Conservation (phyloP, 2,797 vertebrate genomes). For the Muscicapa comitata region DNA sequence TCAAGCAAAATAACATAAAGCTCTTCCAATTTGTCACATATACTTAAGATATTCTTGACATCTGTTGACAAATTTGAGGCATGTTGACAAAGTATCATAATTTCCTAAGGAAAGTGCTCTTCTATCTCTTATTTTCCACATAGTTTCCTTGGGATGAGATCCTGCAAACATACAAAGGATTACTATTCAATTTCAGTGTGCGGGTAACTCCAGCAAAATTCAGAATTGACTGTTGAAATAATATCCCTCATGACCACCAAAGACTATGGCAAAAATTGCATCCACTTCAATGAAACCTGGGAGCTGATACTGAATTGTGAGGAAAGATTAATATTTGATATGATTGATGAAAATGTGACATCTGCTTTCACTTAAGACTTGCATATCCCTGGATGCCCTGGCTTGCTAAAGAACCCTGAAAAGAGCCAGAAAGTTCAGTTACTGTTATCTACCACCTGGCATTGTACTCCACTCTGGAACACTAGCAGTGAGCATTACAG, state of each 20-base stretch:
- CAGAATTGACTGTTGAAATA: not conserved
- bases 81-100: not conserved
- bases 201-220: not conserved
- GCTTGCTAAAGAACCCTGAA: not conserved
- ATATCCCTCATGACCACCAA: not conserved
- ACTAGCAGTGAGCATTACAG: not conserved
- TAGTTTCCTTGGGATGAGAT: not conserved
- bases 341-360: not conserved
- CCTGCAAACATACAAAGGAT: not conserved
- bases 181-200: not conserved
- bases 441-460: not conserved
- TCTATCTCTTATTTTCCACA: not conserved
- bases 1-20: not conserved
- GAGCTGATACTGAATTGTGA: not conserved
- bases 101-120: not conserved
- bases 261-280: not conserved
- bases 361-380: not conserved
- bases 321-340: not conserved
- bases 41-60: not conserved
- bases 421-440: not conserved
- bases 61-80: not conserved
- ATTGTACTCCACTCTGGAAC: not conserved
- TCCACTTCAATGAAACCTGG: not conserved
- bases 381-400: not conserved
- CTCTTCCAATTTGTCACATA: not conserved